Base-by-base conservation (phyloP, 2,888 invertebrate genomes). In the Platynereis dumerilii region DNA sequence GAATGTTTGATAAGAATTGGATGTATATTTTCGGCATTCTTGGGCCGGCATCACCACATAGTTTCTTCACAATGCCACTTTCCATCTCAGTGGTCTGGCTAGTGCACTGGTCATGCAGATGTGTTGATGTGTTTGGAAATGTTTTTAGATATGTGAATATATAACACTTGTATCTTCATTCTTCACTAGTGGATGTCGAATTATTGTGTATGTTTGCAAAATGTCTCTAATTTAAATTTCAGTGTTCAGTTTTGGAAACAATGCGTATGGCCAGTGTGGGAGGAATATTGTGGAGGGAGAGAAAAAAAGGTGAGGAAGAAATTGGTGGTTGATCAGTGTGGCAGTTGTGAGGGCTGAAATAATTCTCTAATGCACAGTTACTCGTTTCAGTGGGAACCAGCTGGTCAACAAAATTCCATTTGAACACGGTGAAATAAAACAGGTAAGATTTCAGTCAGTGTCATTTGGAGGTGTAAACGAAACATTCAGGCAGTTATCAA, bases 201-300 rank as follows among this genome's bases (percentile, higher is more conserved):
- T 42, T 12, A 15, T 42, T 17, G 17, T 42, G 12, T 42, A n/a
- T 15, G 17, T 52, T 20, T 22, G 52, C 7, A 22, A 17, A 24
- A 52, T 3, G 20, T 52, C 52, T 34, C 34, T 34, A 34, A 34
- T 24, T 3, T 20, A 10, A 22, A 5, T 52, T 52, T 60, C 73
- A 84, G 88, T 92, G 0, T 95, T 90, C 80, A 89, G 91, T 20
- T 84, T 96, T 62, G 97, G 97, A 0, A 94, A 94, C 83, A 98
- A 98, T 84, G 88, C 91, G 0, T 94, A 92, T 80, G 97, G 97
- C 0, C 97, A 97, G 82, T 97, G 97, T 83, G 96, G 94, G 0
- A 87, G 96, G 60, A 87, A 87, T 62, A 89, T 95, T 65, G 89
- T 93, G 69, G 83, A 88, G 2, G 87, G 90, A 65, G 96, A 96